Percentiles rank a stretch among this genome's conserved stretches.
These are phyloP conservation scores for Enteromius radiatus DNA, from an alignment of 2,797 vertebrate genomes.

Conservation along the genomic window DNA sequence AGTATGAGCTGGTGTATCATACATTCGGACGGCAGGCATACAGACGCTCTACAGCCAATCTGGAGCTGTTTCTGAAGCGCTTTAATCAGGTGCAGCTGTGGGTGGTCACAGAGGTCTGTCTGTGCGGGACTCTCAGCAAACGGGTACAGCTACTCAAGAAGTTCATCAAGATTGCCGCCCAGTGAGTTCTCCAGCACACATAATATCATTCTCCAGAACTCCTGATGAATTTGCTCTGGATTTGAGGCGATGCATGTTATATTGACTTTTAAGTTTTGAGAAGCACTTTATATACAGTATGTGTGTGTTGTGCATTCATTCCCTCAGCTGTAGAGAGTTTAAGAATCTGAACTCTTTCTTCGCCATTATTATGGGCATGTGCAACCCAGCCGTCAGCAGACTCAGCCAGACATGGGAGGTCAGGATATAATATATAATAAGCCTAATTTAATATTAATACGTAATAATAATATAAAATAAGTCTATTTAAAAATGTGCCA, in stretches of 20 bases:
- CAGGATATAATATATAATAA: constrained; percentile 62
- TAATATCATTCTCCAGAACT: not conserved
- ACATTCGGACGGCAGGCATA: constrained; percentile 95
- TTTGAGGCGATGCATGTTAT: not conserved
- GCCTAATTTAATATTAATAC: too few species aligned
- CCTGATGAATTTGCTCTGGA: not conserved
- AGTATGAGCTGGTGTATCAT: constrained; percentile 96
- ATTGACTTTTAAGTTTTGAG: not conserved
- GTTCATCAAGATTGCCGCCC: constrained; percentile 98
- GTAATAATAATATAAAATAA: too few species aligned
- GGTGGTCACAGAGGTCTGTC: constrained; percentile 96
- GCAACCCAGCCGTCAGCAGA: constrained; percentile 96
- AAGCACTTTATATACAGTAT: not conserved
- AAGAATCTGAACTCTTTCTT: constrained; percentile 98
- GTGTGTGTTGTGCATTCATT: constrained; percentile 13
- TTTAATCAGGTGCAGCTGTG: constrained; percentile 99
- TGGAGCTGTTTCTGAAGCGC: constrained; percentile 94
- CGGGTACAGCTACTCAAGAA: constrained; percentile 97
- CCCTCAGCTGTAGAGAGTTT: constrained; percentile 92
- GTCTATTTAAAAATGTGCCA: not conserved
- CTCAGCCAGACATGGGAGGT: constrained; percentile 97
- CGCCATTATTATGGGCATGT: constrained; percentile 97
- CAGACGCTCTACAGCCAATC: constrained; percentile 92
- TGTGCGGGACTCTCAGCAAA: constrained; percentile 95
- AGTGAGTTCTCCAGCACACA: constrained; percentile 81